Conservation (phyloP, 1,140 invertebrate species). For the Rhopalosiphum maidis region DNA sequence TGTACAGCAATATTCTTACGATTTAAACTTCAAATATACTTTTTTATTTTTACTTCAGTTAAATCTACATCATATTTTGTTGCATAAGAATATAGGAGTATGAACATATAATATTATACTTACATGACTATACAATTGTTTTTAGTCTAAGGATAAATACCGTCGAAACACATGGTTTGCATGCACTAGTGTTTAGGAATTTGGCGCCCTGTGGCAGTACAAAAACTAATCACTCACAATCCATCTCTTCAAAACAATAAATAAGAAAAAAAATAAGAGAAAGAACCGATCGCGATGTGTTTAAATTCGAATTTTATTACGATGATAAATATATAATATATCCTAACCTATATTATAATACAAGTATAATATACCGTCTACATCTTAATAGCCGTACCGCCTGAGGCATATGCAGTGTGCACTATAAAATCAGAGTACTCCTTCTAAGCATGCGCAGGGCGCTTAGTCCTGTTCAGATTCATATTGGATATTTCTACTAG, state of each 20-base stretch:
- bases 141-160: not conserved
- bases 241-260: not conserved
- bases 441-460: not conserved
- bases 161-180: not conserved
- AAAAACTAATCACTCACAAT: not conserved
- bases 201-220: not conserved
- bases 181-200: not conserved
- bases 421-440: not conserved
- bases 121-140: not conserved
- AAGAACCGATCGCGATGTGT: not conserved
- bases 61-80: not conserved
- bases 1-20: not conserved
- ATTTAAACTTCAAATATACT: not conserved
- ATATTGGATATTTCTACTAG: not conserved
- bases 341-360: slow-evolving; percentile 13
- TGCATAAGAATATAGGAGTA: not conserved
- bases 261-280: not conserved
- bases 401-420: not conserved
- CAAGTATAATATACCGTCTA: not conserved
- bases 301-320: not conserved
- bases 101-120: not conserved
- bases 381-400: not conserved
- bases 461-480: not conserved
- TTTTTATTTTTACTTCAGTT: not conserved
- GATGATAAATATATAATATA: not conserved